These are phyloP conservation scores for Tenebrio molitor DNA, from an alignment of 1,140 invertebrate genomes.

Conservation along the genomic window DNA sequence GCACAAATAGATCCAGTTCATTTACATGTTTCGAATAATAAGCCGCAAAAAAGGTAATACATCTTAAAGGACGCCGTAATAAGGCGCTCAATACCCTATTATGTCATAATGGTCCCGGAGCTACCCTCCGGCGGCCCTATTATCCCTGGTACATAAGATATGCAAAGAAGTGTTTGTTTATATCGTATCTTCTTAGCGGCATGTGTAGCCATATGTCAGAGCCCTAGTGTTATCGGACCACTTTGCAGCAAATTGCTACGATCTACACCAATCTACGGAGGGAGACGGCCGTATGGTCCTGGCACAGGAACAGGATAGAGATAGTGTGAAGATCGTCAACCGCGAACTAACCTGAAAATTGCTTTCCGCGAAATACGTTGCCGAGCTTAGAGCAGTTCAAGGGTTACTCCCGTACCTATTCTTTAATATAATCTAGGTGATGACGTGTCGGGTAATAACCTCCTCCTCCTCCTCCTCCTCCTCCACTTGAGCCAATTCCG, in stretches of 20 bases:
- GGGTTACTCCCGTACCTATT: conserved; percentile 57
- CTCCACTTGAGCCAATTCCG: too few relatives aligned
- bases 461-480: too few relatives aligned
- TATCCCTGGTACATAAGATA: conserved; percentile 61
- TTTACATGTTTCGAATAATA: conserved; percentile 44
- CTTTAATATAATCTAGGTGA: conserved; percentile 53
- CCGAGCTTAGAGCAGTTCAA: conserved; percentile 54
- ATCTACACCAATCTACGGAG: conserved; percentile 57
- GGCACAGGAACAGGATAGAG: conserved; percentile 45
- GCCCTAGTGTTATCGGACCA: conserved; percentile 61
- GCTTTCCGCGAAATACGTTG: conserved; percentile 58
- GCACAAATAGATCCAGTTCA: conserved; percentile 45
- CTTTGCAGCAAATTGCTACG: conserved; percentile 63
- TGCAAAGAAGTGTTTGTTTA: conserved; percentile 64
- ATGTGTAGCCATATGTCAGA: conserved; percentile 64
- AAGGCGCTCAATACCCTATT: conserved; percentile 62
- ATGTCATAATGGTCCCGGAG: conserved; percentile 60
- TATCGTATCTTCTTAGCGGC: conserved; percentile 62
- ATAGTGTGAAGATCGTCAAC: conserved; percentile 54
- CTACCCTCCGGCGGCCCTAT: conserved; percentile 60
- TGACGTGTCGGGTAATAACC: conserved; percentile 22
- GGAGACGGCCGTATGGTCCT: not conserved
- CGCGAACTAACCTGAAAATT: conserved; percentile 61
- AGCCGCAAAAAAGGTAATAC: conserved; percentile 26
- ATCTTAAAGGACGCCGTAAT: conserved; percentile 52